These are phyloP conservation scores for Prochilodus magdalenae DNA, from an alignment of 2,113 vertebrate genomes.

Conservation along the genomic window DNA sequence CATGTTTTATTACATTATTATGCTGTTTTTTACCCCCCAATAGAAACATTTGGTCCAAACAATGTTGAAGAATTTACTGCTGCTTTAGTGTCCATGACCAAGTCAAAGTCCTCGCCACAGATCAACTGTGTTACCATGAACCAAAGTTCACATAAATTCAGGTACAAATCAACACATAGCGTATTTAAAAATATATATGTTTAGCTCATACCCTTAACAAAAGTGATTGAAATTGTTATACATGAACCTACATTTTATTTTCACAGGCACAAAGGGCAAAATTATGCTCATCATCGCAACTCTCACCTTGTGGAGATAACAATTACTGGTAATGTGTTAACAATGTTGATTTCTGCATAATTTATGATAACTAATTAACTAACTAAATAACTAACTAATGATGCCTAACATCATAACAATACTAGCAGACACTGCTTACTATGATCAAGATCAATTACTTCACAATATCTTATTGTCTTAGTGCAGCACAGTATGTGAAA, in stretches of 20 bases:
- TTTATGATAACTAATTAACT: too few relatives aligned
- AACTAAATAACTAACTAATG: too few relatives aligned
- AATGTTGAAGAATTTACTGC: slow-evolving; percentile 65
- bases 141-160: slow-evolving; percentile 60
- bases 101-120: slow-evolving; percentile 63
- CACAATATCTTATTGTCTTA: too few relatives aligned
- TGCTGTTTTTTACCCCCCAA: slow-evolving; percentile 8
- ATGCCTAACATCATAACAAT: neutral
- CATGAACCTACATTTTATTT: neutral
- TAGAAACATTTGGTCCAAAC: slow-evolving; percentile 55
- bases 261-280: slow-evolving; percentile 64
- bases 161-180: slow-evolving; percentile 47
- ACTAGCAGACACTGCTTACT: too few relatives aligned
- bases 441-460: too few relatives aligned
- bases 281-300: slow-evolving; percentile 56
- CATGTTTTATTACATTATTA: neutral
- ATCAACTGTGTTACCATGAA: slow-evolving; percentile 60
- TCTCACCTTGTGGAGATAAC: slow-evolving; percentile 73
- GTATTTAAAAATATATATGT: neutral
- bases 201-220: neutral
- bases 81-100: slow-evolving; percentile 62
- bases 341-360: neutral
- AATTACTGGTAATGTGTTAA: slow-evolving; percentile 67
- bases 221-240: neutral
- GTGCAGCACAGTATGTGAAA: too few relatives aligned